Base-by-base conservation (phyloP, 2,797 vertebrate genomes). In the Alauda arvensis region DNA sequence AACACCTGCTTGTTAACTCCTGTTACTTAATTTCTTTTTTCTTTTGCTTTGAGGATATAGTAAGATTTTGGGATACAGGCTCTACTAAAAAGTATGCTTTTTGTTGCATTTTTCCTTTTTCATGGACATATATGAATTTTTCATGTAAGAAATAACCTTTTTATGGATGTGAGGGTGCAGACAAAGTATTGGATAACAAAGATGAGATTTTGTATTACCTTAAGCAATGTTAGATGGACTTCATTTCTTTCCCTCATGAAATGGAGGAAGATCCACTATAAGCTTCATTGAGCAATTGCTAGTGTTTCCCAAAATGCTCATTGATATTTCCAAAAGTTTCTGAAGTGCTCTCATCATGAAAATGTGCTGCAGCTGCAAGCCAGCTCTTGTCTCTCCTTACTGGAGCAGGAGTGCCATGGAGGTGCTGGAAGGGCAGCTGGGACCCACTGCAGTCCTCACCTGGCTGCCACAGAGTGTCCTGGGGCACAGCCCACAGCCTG, bases 1-100 rank as follows among this genome's bases (percentile, higher is more conserved):
- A 94, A 88, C 46, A 76, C 20, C 90, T 94, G 67, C 95, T 96
- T 4, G 10, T 97, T 97, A 97, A 94, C 89, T 94, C 93, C 92
- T 94, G 86, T 94, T 95, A 93, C 91, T 96, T 95, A 95, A 92
- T 94, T 95, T 94, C 55, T 79, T 86, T 77, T 71, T 84, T n/a
- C 29, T 49, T 83, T 71, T 88, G 61, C 77, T 91, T 87, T 92
- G 63, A 92, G 65, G 57, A 12, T 70, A 9, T 16, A 67, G 18
- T 34, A 53, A 60, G 62, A 66, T 72, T 68, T 89, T 26, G 62
- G 33, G 40, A 61, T 61, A 25, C 4, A 37, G 8, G 12, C n/a
- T 78, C 12, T 59, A 70, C 49, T 76, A 16, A 62, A 66, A 71
- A 42, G 42, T 60, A 51, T 14, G 1, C 1, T 70, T 74, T 43